phyloP scores from a whole-genome alignment of 2,113 vertebrate genomes.

The Callionymus lyra region DNA sequence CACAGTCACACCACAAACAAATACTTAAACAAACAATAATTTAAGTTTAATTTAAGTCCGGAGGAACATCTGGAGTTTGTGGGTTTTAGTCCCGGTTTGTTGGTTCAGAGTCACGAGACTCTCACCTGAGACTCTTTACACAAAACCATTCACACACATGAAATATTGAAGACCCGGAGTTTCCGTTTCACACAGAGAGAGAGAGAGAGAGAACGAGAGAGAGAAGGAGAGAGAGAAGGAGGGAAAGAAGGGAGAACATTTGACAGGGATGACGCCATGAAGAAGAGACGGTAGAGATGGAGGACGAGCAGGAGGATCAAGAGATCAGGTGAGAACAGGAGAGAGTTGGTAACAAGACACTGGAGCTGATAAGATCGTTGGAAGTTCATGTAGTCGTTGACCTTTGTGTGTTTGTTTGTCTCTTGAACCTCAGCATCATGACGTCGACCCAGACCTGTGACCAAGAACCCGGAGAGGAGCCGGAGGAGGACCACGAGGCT shows the following conservation, averaged over 20 bases:
- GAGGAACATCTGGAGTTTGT: too few relatives aligned
- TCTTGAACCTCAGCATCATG: too few relatives aligned
- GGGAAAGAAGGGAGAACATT: background rate
- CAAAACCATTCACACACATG: constrained; percentile 70
- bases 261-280: too few relatives aligned
- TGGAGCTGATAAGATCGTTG: too few relatives aligned
- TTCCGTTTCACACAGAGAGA: constrained; percentile 56
- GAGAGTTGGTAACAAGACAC: background rate
- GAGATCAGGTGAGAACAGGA: constrained; percentile 24
- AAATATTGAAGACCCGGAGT: constrained; percentile 67
- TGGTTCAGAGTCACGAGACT: constrained; percentile 40
- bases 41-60: too few relatives aligned
- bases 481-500: too few relatives aligned
- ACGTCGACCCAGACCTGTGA: constrained; percentile 32
- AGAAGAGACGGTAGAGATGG: background rate
- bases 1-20: too few relatives aligned
- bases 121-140: constrained; percentile 57
- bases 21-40: too few relatives aligned
- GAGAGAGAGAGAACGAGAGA: constrained; percentile 9
- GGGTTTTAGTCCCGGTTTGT: constrained; percentile 14
- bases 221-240: constrained; percentile 4
- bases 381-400: too few relatives aligned
- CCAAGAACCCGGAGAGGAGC: constrained; percentile 33
- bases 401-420: too few relatives aligned
- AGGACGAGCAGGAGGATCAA: constrained; percentile 11